Evolutionary conservation across 2,797 vertebrate species (phyloP).

Genomic region (Lophotriccus pileatus): DNA sequence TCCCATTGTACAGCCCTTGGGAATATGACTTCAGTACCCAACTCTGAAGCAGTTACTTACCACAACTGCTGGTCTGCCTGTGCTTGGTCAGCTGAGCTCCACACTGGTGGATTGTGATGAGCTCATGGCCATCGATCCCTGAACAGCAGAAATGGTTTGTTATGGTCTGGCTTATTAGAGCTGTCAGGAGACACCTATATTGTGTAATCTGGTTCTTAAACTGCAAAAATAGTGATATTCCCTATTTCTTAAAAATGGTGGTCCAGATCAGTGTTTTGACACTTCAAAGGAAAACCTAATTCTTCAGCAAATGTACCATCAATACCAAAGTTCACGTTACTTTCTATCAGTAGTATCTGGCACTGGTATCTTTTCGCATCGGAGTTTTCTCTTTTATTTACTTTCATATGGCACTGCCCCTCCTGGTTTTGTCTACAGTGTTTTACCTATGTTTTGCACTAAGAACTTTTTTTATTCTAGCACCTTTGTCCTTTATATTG

Average conservation of each 20-base stretch:
- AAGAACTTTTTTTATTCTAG: neutral
- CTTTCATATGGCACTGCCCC: too few relatives aligned
- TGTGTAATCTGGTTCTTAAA: neutral
- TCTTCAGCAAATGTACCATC: neutral
- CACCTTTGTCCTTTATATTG: neutral
- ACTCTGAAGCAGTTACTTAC: neutral
- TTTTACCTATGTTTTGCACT: neutral
- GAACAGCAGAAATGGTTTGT: neutral
- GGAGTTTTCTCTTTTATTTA: neutral
- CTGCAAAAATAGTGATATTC: neutral
- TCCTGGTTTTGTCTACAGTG: neutral
- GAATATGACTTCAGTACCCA: neutral
- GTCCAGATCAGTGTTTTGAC: neutral
- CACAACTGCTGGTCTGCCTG: neutral
- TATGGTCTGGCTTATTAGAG: neutral
- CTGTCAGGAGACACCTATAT: neutral
- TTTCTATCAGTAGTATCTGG: neutral
- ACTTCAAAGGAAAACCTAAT: neutral
- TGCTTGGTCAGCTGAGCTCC: neutral
- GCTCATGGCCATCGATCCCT: neutral
- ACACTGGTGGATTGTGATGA: neutral
- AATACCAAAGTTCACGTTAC: neutral
- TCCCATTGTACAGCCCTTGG: slow-evolving; percentile 16
- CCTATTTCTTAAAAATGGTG: neutral
- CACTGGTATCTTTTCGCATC: neutral